Evolutionary conservation across 2,888 invertebrate genomes (phyloP).

Genomic region (Lingula anatina): DNA sequence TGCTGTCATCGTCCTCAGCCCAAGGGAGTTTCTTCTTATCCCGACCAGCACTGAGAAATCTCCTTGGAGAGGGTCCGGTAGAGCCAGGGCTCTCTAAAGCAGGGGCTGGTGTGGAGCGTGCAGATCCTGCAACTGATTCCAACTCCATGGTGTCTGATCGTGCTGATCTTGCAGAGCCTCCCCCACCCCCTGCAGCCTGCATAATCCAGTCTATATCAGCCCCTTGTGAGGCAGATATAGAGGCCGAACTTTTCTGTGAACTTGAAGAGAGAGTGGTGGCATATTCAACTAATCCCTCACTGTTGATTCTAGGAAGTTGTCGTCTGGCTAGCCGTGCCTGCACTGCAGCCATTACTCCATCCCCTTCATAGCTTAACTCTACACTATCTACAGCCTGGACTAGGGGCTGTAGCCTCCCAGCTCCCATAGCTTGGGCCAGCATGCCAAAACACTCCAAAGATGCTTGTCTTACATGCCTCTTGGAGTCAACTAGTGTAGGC

Average conservation of each 20-base stretch:
- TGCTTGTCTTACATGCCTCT: conserved; percentile 71
- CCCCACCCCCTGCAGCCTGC: conserved; percentile 53
- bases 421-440: conserved; percentile 67
- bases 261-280: conserved; percentile 62
- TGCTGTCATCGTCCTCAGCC: conserved; percentile 40
- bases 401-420: conserved; percentile 59
- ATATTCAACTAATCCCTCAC: conserved; percentile 71
- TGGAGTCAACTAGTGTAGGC: conserved; percentile 59
- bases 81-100: conserved; percentile 22
- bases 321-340: conserved; percentile 69
- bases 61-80: conserved; percentile 23
- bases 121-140: conserved; percentile 29
- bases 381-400: conserved; percentile 54
- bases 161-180: conserved; percentile 31
- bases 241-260: conserved; percentile 37
- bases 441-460: conserved; percentile 75
- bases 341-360: conserved; percentile 62
- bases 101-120: conserved; percentile 15
- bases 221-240: conserved; percentile 40
- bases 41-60: conserved; percentile 44
- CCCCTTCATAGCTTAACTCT: conserved; percentile 48
- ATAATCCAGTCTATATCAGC: conserved; percentile 75
- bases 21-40: conserved; percentile 45
- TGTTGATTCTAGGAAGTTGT: conserved; percentile 65
- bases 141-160: conserved; percentile 32